Conservation (phyloP, 2,888 invertebrate genomes). For the Thysanoteuthis rhombus region DNA sequence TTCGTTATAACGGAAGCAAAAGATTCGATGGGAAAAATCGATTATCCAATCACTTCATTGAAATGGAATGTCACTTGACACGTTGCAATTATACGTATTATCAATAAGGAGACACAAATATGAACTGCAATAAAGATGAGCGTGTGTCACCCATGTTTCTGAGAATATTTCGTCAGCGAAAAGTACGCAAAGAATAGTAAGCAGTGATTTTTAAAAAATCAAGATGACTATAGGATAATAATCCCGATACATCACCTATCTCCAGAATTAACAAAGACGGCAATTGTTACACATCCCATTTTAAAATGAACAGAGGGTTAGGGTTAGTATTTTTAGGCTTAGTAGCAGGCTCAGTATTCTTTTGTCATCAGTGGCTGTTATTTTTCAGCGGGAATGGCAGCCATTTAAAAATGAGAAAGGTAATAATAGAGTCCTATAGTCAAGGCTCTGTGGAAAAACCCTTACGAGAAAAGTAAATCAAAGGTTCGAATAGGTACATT, state of each 20-base stretch:
- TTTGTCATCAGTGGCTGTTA: too few relatives aligned
- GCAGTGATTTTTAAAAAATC: too few relatives aligned
- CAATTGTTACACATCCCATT: too few relatives aligned
- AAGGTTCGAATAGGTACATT: too few relatives aligned
- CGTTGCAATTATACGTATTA: not conserved
- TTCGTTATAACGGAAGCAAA: not conserved
- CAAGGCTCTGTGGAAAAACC: not conserved
- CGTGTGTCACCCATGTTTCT: not conserved
- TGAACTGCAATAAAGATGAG: not conserved
- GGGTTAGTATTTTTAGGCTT: too few relatives aligned
- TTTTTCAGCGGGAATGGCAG: too few relatives aligned
- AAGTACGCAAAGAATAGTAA: not conserved
- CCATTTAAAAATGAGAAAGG: too few relatives aligned
- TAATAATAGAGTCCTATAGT: not conserved
- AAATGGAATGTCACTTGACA: not conserved
- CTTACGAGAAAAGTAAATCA: not conserved
- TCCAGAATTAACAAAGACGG: too few relatives aligned
- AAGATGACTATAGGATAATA: not conserved
- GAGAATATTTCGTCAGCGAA: not conserved
- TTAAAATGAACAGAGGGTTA: too few relatives aligned
- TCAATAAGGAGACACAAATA: constrained; percentile 12
- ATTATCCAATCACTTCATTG: not conserved
- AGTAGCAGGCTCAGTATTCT: too few relatives aligned
- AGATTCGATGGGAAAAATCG: not conserved
- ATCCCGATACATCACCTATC: not conserved